These are phyloP conservation scores for Drosophila pegasa DNA, from an alignment of 2,888 invertebrate genomes.

Conservation along the genomic window DNA sequence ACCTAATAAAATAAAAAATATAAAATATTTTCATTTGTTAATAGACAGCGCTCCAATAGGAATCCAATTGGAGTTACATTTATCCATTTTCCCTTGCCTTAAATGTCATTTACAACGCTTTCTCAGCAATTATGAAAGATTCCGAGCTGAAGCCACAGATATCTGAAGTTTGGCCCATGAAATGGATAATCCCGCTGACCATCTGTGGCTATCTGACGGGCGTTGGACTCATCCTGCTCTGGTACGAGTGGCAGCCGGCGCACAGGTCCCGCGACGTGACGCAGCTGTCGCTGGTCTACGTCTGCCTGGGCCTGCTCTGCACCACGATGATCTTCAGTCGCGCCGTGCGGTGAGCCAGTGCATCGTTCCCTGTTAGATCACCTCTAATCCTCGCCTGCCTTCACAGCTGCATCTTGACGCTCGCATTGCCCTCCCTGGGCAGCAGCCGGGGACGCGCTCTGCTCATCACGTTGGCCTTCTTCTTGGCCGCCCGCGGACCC, in stretches of 20 bases:
- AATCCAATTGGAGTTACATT: background rate
- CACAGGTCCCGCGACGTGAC: conserved; percentile 17
- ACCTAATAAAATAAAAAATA: background rate
- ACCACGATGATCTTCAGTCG: conserved; percentile 64
- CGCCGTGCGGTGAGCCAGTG: conserved; percentile 63
- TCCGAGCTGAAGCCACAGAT: background rate
- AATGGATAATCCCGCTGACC: conserved; percentile 33
- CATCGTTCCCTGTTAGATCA: rapidly evolving
- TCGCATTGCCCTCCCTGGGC: conserved; percentile 91
- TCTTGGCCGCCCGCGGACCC: conserved; percentile 91
- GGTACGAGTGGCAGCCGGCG: conserved; percentile 57
- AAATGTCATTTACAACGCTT: background rate
- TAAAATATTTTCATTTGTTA: background rate
- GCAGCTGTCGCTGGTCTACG: conserved; percentile 38
- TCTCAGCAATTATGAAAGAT: conserved; percentile 18
- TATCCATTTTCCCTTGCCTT: background rate
- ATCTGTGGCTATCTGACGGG: conserved; percentile 71
- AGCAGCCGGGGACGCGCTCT: conserved; percentile 92
- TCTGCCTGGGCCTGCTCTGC: conserved; percentile 38
- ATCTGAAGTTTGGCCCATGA: conserved; percentile 39
- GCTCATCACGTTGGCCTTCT: conserved; percentile 90
- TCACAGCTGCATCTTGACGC: conserved; percentile 88
- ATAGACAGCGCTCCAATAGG: background rate
- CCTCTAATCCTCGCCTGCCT: background rate
- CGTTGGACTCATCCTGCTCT: conserved; percentile 55